Evolutionary conservation across 1,140 invertebrate species (phyloP), one percentile per base, ranked within the genome.

Genomic region (Rhyacophila brunnea): DNA sequence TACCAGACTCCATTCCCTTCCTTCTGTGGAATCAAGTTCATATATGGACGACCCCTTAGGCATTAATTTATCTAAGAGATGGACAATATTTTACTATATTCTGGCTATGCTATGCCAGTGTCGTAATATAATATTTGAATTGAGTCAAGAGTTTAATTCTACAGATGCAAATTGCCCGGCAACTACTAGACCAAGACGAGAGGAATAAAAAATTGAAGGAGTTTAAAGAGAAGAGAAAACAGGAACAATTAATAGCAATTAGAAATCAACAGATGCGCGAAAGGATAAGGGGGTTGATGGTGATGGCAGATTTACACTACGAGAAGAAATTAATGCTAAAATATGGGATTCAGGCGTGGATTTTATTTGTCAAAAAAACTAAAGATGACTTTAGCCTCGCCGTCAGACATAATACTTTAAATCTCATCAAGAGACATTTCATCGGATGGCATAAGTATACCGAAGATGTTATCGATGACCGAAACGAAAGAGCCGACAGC

Each of bases 181-280:
- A 69, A 17, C 71, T 75, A 68, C 74, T 78, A 71, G 84, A 86
- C 64, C 83, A 84, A 68, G 84, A 85, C 66, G 83, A 85, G 54
- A 83, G 83, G 64, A 69, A 76, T 1, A 71, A 74, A 63, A 75
- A 79, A 55, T 78, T 86, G 1, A 79, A 80, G 68, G 78, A 79
- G 23, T 74, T 86, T 5, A 80, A 79, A 66, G 79, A 84, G 47
- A 81, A 80, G 62, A 72, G 84, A 17, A 80, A 76, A 52, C 75
- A 71, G 64, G 83, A 86, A 68, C 79, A 82, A 69, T 79, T 85
- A 66, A 76, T 80, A 54, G 80, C 77, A 55, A 80, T 83, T 70
- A 77, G 72, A 71, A 83, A 73, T 66, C 80, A 68, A 76, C 81
- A 70, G 74, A 75, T 68, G 63, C 75, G 66, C 60, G 80, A 69